Percentiles rank a stretch among this genome's conserved stretches.
Evolutionary conservation across 2,888 invertebrate species (phyloP).

Genomic region (Gibbula magus): DNA sequence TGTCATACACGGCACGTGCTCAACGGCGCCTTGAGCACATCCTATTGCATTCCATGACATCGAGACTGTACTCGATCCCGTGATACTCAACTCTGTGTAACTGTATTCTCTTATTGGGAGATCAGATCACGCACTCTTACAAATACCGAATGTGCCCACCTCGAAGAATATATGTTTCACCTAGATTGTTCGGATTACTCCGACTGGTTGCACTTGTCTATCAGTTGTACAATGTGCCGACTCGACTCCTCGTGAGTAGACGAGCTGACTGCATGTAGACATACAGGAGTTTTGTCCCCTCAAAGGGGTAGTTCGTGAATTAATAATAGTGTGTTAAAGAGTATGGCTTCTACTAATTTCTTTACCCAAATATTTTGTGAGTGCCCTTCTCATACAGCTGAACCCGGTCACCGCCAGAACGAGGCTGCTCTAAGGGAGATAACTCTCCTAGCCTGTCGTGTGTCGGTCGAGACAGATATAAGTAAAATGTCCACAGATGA

Average conservation of each 20-base stretch:
- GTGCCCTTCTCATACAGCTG: not conserved
- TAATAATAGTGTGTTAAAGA: constrained; percentile 12
- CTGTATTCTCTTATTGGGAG: not conserved
- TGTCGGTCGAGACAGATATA: not conserved
- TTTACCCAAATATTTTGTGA: constrained; percentile 6
- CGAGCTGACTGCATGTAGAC: not conserved
- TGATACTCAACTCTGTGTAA: constrained; percentile 1
- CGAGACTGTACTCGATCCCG: not conserved
- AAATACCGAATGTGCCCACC: constrained; percentile 12
- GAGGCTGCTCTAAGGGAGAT: not conserved
- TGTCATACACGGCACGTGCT: not conserved
- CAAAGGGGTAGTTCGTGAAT: not conserved
- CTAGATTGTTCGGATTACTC: not conserved
- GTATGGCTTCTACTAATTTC: constrained; percentile 19
- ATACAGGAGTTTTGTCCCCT: not conserved
- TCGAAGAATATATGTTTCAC: not conserved
- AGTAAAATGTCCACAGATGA: not conserved
- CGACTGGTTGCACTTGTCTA: not conserved
- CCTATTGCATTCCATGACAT: constrained; percentile 20
- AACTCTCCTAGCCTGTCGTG: not conserved
- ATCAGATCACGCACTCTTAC: not conserved
- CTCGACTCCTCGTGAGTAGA: not conserved
- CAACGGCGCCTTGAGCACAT: not conserved
- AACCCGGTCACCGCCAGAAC: not conserved
- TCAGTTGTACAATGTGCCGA: not conserved